phyloP scores from a whole-genome alignment of 2,888 invertebrate genomes.

The Rugalucina vietnamica region DNA sequence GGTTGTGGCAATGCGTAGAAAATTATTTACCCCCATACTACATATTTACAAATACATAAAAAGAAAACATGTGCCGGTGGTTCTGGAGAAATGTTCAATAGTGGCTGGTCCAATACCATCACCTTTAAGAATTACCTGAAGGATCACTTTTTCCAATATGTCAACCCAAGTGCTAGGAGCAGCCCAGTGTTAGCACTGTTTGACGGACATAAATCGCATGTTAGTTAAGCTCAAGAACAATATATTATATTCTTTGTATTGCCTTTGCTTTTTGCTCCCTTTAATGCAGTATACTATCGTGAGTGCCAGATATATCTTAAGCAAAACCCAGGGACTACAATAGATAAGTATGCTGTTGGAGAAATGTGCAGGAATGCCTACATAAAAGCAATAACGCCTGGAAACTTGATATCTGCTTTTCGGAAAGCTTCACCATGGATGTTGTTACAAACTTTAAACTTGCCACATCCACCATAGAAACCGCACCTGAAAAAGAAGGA shows the following conservation, averaged over 20 bases:
- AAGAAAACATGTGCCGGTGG: neutral
- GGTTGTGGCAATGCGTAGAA: neutral
- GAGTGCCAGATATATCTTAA: constrained; percentile 44
- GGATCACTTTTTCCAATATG: neutral
- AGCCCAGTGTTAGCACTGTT: neutral
- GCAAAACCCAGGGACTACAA: neutral
- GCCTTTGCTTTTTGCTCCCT: constrained; percentile 44
- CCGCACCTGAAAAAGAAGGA: too few relatives aligned
- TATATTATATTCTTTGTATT: constrained; percentile 50
- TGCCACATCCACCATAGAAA: too few relatives aligned
- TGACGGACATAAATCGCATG: constrained; percentile 49
- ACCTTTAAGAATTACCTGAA: neutral
- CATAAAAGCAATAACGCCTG: constrained; percentile 6
- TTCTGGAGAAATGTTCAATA: neutral
- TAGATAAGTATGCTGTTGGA: constrained; percentile 12
- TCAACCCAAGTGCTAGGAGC: neutral
- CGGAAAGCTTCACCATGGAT: too few relatives aligned
- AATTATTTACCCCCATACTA: neutral
- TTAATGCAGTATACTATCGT: constrained; percentile 45
- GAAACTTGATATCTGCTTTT: constrained; percentile 5
- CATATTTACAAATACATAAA: neutral
- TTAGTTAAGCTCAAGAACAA: constrained; percentile 36
- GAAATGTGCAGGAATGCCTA: constrained; percentile 12
- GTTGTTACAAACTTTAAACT: too few relatives aligned
- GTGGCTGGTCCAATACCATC: neutral